Conservation (phyloP, 1,140 invertebrate genomes). For the Fopius arisanus region DNA sequence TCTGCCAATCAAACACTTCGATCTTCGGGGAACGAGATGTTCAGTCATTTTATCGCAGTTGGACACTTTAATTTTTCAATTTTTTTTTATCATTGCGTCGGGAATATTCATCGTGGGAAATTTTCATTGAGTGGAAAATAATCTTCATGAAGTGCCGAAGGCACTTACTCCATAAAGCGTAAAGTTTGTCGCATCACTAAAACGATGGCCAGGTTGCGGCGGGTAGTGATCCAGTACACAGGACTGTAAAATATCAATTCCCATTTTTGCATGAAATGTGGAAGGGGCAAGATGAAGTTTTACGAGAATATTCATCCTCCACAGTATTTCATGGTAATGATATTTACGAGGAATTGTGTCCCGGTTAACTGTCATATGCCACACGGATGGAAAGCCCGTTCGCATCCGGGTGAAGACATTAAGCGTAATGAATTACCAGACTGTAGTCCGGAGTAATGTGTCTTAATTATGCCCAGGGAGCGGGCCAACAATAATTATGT, state of each 20-base stretch:
- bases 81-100: too few species aligned
- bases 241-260: too few species aligned
- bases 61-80: too few species aligned
- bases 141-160: too few species aligned
- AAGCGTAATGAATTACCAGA: slow-evolving; percentile 63
- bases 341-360: slow-evolving; percentile 53
- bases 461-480: slow-evolving; percentile 60
- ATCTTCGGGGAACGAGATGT: neutral
- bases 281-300: too few species aligned
- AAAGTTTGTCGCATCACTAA: too few species aligned
- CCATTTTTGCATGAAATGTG: too few species aligned
- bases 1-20: neutral
- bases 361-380: slow-evolving; percentile 49
- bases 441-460: slow-evolving; percentile 56
- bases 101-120: too few species aligned
- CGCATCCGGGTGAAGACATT: slow-evolving; percentile 54
- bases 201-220: too few species aligned
- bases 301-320: slow-evolving; percentile 17
- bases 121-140: too few species aligned
- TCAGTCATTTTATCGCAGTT: neutral
- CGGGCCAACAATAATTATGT: slow-evolving; percentile 59
- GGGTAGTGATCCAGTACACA: too few species aligned
- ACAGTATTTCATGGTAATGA: slow-evolving; percentile 59
- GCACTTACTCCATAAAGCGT: too few species aligned
- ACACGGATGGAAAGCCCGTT: slow-evolving; percentile 50